Base-by-base conservation (phyloP, 2,888 invertebrate genomes). In the Drosophila anomelani region DNA sequence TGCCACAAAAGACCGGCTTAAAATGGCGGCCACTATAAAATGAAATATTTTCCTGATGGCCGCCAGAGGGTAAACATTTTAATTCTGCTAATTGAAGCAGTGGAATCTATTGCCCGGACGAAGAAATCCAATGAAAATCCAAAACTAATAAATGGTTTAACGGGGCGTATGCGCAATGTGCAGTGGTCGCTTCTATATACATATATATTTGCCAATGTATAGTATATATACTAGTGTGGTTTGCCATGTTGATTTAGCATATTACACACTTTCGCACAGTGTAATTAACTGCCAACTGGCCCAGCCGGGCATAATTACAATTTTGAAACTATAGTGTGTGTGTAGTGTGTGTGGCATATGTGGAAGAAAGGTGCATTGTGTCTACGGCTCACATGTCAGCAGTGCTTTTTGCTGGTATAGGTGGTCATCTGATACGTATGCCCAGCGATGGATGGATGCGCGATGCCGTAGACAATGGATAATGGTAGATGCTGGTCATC, bases 131-230 rank as follows among this genome's bases (percentile, higher is more conserved):
- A 71, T 63, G 49, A 39, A 70, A 63, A 73, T 74, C 44, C 56
- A 32, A 54, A 69, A 41, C 75, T 75, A 68, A 77, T 82, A 68
- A 74, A 81, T 46, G 62, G 69, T 70, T 74, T 61, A 74, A 80
- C 68, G 55, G 43, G 59, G 78, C 86, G 88, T 78, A 83, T 88
- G 32, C 81, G 81, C 70, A 76, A 76, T 80, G 10, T 47, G 78
- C 29, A 47, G 26, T 56, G 26, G 34, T 39, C 26, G 26, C 51
- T 9, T 20, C 5, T 6, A 20, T 8, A 23, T 29, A 20, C 1
- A 15, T 51, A 23, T 23, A 5, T 23, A 20, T 32, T 2, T 20
- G 17, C 17, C 8, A 17, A 1, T 8, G 13, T 47, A 32, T 7
- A 4, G 5, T n/a, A 10, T 46, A n/a, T 32, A 32, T n/a, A 47